Percentiles rank a stretch among this genome's conserved stretches.
These are phyloP conservation scores for Spea bombifrons DNA, from an alignment of 2,113 vertebrate species.

Conservation along the genomic window DNA sequence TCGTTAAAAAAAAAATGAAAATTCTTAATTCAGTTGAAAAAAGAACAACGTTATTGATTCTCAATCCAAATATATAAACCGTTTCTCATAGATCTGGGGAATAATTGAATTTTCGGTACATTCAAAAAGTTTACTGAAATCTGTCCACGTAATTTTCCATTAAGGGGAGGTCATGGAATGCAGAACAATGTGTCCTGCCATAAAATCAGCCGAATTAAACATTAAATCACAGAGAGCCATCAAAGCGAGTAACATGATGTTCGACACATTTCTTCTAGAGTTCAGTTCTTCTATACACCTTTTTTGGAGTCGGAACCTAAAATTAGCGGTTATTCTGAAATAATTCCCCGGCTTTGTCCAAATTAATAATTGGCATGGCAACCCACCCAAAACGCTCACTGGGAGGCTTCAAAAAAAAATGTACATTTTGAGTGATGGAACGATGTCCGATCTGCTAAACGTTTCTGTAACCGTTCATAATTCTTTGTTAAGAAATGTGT, in stretches of 20 bases:
- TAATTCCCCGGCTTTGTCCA: neutral
- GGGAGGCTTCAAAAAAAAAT: too few species aligned
- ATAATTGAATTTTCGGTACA: constrained; percentile 10
- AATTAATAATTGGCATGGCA: neutral
- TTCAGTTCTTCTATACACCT: neutral
- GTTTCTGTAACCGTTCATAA: too few species aligned
- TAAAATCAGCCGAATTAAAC: neutral
- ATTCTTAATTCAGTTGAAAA: too few species aligned
- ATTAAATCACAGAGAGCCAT: neutral
- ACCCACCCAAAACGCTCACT: neutral
- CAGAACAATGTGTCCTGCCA: constrained; percentile 16
- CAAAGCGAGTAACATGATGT: constrained; percentile 9
- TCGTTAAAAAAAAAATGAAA: too few species aligned
- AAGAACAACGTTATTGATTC: neutral
- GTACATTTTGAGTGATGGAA: too few species aligned
- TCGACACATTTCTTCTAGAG: constrained; percentile 1
- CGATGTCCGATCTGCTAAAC: too few species aligned
- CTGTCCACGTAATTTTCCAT: constrained; percentile 4
- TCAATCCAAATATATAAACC: constrained; percentile 1
- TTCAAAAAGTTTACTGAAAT: constrained; percentile 1
- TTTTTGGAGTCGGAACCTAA: neutral
- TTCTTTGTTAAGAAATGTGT: too few species aligned
- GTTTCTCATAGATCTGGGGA: constrained; percentile 6
- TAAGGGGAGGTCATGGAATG: neutral
- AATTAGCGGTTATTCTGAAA: constrained; percentile 7